A percentile compares a stretch with the other conserved stretches of the same genome.
Conservation (phyloP, 2,797 vertebrate genomes). For the Enteromius trimaculatus region DNA sequence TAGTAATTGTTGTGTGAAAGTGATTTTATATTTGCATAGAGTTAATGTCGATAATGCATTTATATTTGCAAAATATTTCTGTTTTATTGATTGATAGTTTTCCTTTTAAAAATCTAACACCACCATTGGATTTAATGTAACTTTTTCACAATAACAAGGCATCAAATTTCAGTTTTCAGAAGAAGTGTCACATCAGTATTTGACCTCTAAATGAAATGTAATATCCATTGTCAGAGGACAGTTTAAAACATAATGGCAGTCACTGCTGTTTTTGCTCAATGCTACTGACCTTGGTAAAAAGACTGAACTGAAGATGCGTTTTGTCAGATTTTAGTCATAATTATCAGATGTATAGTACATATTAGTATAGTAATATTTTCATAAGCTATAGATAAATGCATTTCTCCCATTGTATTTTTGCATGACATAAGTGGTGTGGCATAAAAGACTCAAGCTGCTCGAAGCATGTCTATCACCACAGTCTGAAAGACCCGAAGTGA, state of each 20-base stretch:
- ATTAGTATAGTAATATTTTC: not conserved
- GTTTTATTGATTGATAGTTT: not conserved
- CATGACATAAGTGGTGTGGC: constrained; percentile 22
- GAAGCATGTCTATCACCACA: constrained; percentile 31
- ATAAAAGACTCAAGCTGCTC: constrained; percentile 31
- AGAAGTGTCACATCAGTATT: constrained; percentile 22
- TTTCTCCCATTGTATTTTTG: not conserved
- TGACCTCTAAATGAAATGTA: constrained; percentile 51
- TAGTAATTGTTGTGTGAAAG: not conserved
- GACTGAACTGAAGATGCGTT: not conserved
- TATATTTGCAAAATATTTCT: not conserved
- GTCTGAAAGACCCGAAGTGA: constrained; percentile 26
- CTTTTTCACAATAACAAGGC: constrained; percentile 25
- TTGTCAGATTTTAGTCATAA: not conserved
- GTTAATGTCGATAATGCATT: not conserved
- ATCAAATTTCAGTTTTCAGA: constrained; percentile 47
- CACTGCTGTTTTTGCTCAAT: constrained; percentile 20
- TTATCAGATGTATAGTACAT: too few relatives aligned
- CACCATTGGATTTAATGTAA: not conserved
- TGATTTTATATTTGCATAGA: not conserved
- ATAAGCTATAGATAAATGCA: too few relatives aligned
- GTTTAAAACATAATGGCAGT: constrained; percentile 42
- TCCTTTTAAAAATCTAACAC: not conserved
- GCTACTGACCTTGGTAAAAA: constrained; percentile 47
- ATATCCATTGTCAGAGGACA: constrained; percentile 50